A percentile compares a stretch with the other conserved stretches of the same genome.
Evolutionary conservation across 2,888 invertebrate genomes (phyloP).

Genomic region (Campoletis raptor): DNA sequence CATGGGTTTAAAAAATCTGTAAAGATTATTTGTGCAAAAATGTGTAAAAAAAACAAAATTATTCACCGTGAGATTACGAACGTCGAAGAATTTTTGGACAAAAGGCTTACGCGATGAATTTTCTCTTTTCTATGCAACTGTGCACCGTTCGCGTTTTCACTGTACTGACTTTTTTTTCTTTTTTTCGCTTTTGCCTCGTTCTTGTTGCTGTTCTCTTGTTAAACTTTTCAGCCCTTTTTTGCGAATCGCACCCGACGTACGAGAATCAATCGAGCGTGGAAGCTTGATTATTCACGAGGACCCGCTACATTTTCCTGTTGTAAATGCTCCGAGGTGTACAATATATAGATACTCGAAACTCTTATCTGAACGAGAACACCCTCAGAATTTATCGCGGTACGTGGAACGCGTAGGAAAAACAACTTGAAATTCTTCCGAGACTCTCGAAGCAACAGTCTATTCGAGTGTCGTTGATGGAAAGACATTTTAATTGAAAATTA

Average conservation of each 20-base stretch:
- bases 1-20: background rate
- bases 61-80: too few relatives aligned
- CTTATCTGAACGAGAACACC: constrained; percentile 10
- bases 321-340: background rate
- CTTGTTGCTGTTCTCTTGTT: constrained; percentile 39
- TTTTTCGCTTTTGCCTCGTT: constrained; percentile 7
- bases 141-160: background rate
- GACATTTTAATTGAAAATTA: background rate
- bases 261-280: constrained; percentile 66
- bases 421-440: background rate
- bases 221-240: background rate
- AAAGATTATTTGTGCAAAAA: background rate
- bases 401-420: background rate
- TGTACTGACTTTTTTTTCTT: constrained; percentile 8
- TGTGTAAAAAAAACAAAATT: background rate
- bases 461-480: background rate
- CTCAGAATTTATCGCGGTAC: constrained; percentile 13
- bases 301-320: constrained; percentile 25
- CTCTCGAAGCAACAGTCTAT: constrained; percentile 4
- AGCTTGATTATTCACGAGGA: constrained; percentile 68
- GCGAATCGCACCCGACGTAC: constrained; percentile 31
- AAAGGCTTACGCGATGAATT: background rate
- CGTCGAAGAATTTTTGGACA: background rate
- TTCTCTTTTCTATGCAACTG: background rate
- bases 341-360: background rate